These are phyloP conservation scores for Lampropteryx suffumata DNA, from an alignment of 2,888 invertebrate species.

Conservation along the genomic window DNA sequence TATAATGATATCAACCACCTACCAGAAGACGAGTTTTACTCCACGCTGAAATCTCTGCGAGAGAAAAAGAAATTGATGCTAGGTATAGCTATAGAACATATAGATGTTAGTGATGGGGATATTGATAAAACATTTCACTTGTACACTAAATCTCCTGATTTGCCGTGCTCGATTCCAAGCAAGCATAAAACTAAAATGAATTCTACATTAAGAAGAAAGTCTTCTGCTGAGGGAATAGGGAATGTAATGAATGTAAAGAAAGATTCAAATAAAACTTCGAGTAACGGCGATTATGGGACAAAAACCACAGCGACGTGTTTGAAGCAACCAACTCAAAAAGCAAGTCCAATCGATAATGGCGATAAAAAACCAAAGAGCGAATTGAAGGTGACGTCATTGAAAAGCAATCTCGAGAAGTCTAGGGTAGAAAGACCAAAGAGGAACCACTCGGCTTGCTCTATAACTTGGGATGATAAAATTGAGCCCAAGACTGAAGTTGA, in stretches of 20 bases:
- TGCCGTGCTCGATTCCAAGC: slow-evolving; percentile 26
- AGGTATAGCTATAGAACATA: slow-evolving; percentile 59
- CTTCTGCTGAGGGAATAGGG: slow-evolving; percentile 40
- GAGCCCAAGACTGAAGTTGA: slow-evolving; percentile 63
- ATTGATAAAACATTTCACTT: slow-evolving; percentile 41
- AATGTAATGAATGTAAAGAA: slow-evolving; percentile 34
- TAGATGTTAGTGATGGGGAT: slow-evolving; percentile 44
- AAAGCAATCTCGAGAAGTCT: slow-evolving; percentile 50
- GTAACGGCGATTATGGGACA: slow-evolving; percentile 27
- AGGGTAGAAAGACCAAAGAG: slow-evolving; percentile 59
- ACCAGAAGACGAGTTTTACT: slow-evolving; percentile 89
- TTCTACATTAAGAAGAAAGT: slow-evolving; percentile 37
- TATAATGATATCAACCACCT: slow-evolving; percentile 90
- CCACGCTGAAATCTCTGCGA: slow-evolving; percentile 85
- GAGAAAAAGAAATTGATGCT: slow-evolving; percentile 84
- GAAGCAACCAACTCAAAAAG: slow-evolving; percentile 45
- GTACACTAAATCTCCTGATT: slow-evolving; percentile 37
- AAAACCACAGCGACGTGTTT: slow-evolving; percentile 41
- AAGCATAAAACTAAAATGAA: slow-evolving; percentile 34
- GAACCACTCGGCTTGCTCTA: slow-evolving; percentile 74
- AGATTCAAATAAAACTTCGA: slow-evolving; percentile 28
- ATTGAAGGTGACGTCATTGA: slow-evolving; percentile 44
- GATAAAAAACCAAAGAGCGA: slow-evolving; percentile 38
- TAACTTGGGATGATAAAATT: slow-evolving; percentile 74
- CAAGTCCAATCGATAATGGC: slow-evolving; percentile 29